phyloP scores from a whole-genome alignment of 2,797 vertebrate species.

The Hoplostethus atlanticus region DNA sequence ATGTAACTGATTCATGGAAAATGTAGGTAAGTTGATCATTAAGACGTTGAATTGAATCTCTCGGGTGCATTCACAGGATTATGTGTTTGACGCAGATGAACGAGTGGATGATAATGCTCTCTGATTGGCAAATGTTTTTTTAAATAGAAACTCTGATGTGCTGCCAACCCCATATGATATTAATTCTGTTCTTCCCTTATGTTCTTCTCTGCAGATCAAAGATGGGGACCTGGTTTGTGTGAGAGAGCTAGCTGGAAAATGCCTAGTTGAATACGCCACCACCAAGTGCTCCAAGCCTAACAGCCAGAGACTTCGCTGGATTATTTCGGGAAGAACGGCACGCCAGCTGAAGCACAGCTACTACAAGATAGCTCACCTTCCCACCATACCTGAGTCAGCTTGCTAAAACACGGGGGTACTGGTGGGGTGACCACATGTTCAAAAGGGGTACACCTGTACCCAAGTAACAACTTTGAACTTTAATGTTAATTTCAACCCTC shows the following conservation, averaged over 20 bases:
- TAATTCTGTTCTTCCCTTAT: background rate
- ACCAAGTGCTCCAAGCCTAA: conserved; percentile 92
- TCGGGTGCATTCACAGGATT: background rate
- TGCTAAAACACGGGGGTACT: conserved; percentile 70
- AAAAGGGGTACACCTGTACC: conserved; percentile 16
- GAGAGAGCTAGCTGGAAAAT: conserved; percentile 92
- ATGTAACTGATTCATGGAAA: conserved; percentile 15
- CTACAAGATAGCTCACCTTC: conserved; percentile 95
- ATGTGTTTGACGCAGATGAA: conserved; percentile 8
- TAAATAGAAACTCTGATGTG: conserved; percentile 2
- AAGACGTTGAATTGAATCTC: background rate
- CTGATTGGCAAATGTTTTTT: conserved; percentile 3
- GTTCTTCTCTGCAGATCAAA: conserved; percentile 83
- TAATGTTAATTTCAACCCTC: background rate
- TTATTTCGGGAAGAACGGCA: conserved; percentile 95
- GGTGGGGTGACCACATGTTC: conserved; percentile 43
- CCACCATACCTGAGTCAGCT: conserved; percentile 93
- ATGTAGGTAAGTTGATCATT: conserved; percentile 3
- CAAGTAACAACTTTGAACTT: conserved; percentile 4
- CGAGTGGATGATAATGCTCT: background rate
- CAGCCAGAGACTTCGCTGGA: conserved; percentile 94
- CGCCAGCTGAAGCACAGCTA: conserved; percentile 95
- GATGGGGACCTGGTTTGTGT: conserved; percentile 90
- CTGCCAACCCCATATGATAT: background rate
- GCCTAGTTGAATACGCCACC: conserved; percentile 94